Evolutionary conservation across 2,888 invertebrate genomes (phyloP), one percentile per base, ranked within the genome.

Genomic region (Sinohyriopsis cumingii): DNA sequence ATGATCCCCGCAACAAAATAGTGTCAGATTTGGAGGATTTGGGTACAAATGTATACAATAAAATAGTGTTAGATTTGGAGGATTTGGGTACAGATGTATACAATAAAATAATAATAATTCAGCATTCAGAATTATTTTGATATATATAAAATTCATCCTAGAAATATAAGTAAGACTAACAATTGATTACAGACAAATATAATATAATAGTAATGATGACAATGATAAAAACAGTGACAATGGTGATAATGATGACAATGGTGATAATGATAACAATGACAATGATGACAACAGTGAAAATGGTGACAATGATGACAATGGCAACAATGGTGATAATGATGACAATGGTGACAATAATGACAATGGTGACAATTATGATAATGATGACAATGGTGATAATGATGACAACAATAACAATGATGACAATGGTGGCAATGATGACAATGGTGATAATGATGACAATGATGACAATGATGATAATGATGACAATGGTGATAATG

Each of bases 371-470:
- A 25, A 25, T 25, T 2, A 25, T 25, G 25, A 4, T 25, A 4
- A 25, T 56, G 64, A 64, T 64, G 55, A 64, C 19, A 28, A 64
- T n/a, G 55, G 54, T n/a, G 66, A 59, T 59, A 45, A 59, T 18
- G 67, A 67, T 15, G 67, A 60, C 22, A 53, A 65, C 20, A 59
- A 59, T 45, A 24, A 3, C 1, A 60, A 53, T 33, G 67, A 67
- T 63, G 63, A 63, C 45, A 53, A 63, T 63, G 63, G 45, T 63
- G 33, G 24, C 45, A 53, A 59, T 60, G 67, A 67, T 15, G 60
- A 67, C 28, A 60, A 67, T 45, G 67, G 53, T 60, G 61, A 45
- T 67, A 53, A 60, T 67, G 67, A 66, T 28, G 66, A 66, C 22
- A 59, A 59, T 28, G 66, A 59, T 20, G 59, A 59, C 19, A 60